Conservation (phyloP, 2,797 vertebrate species). For the Sternotherus odoratus region DNA sequence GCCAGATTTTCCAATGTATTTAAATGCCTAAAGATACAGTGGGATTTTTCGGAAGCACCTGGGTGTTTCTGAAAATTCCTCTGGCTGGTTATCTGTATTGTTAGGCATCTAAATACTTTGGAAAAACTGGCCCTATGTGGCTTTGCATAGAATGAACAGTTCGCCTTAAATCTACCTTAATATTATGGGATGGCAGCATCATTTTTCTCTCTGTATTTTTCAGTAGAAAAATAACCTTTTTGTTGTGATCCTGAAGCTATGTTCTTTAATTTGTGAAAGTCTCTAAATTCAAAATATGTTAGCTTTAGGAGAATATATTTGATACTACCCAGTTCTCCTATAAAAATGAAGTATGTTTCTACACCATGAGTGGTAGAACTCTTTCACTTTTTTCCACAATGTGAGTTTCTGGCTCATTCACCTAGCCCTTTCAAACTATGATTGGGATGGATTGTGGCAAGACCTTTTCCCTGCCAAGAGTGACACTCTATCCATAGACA, state of each 20-base stretch:
- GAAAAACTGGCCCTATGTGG: accelerated
- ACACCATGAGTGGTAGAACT: not conserved
- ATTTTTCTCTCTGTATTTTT: accelerated
- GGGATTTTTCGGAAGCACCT: not conserved
- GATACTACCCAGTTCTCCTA: not conserved
- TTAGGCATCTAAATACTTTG: not conserved
- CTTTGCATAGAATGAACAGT: accelerated
- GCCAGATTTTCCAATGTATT: not conserved
- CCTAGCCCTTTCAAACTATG: not conserved
- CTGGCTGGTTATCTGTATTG: no score
- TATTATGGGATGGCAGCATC: accelerated
- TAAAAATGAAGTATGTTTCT: not conserved
- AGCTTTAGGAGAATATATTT: not conserved
- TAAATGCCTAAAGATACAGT: not conserved
- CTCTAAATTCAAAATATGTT: not conserved
- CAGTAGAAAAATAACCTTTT: not conserved
- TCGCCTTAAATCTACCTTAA: not conserved
- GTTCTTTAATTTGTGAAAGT: not conserved
- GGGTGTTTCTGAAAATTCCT: no score
- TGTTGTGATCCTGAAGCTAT: not conserved
- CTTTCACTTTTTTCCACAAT: not conserved
- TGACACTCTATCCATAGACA: not conserved
- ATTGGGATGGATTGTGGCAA: not conserved
- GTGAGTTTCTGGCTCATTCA: not conserved
- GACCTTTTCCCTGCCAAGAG: not conserved